Base-by-base conservation (phyloP, 1,140 invertebrate genomes). In the Brachionus paranguensis region DNA sequence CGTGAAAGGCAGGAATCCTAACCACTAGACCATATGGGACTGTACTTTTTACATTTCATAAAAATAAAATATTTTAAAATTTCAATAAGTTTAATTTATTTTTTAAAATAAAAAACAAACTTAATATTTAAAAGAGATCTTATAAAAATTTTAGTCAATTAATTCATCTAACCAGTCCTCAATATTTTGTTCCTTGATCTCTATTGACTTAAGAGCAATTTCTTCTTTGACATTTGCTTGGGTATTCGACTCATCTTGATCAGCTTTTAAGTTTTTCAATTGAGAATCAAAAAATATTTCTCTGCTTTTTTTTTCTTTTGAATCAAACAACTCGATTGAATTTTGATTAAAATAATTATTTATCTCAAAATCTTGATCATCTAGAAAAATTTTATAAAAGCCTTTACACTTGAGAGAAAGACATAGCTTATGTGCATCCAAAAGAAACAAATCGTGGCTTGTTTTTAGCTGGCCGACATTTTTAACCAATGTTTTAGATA, bases 151-250 rank as follows among this genome's bases (percentile, higher is more conserved):
- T 37, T 37, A 47, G 5, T 47, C 45, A 47, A 47, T 47, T 47
- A 47, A 47, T n/a, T 47, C 45, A n/a, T 47, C 45, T 47, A 72
- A 20, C 68, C 68, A 72, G n/a, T 72, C 68, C 24, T 72, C 68
- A 43, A 72, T 72, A 72, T 72, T 72, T 41, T 72, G 68, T 17
- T 72, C 68, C 7, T 17, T 72, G n/a, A 10, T 72, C 37, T 72
- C 37, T 10, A 72, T 6, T 72, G 29, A 5, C 11, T 72, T 43
- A 6, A 43, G 37, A 17, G 5, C 2, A n/a, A 72, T 24, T 20
- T 72, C 37, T 7, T 43, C 68, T 43, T 41, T 24, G 0, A 4
- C 8, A 10, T 17, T 43, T 45, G 11, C 33, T 10, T 43, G 2
- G 33, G 6, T 37, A 7, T 37, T 37, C 6, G 33, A 37, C 17